Evolutionary conservation across 2,888 invertebrate genomes (phyloP), one percentile per base, ranked within the genome.

Genomic region (Odontothrips loti): DNA sequence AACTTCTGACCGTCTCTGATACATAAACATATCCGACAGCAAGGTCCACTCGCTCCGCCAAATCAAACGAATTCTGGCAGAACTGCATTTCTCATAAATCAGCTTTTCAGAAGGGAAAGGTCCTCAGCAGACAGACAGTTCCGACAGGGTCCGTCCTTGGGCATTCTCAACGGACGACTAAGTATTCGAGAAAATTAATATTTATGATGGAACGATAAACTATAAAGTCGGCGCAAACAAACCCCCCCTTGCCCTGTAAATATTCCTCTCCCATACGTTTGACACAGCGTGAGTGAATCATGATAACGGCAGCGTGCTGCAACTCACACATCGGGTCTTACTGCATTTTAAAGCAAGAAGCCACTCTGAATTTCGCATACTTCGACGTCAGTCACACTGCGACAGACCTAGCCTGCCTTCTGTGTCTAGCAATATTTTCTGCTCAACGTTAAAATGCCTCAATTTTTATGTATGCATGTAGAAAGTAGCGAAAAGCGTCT

Each of bases 61-160:
- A 58, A 58, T 58, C 58, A 58, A 58, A 58, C 58, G 58, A 58
- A 15, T 58, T 58, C 58, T 58, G 58, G 58, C 58, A 58, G 58
- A 58, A 58, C 58, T 58, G 58, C 58, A 58, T 58, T 58, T 58
- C 58, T 20, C 58, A 58, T 58, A 58, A 58, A 58, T 58, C 58
- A 58, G 58, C 20, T 20, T 17, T 17, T 6, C 17, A 20, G n/a
- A 58, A 17, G 58, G 58, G 58, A 15, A 11, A 15, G 11, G 15
- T 17, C 34, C 34, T 43, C 34, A 43, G 34, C 34, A 6, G 34
- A 43, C 34, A 6, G 34, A 43, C 34, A 43, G 34, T 43, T 2
- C 34, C 34, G 34, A 43, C 34, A 43, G 34, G 34, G 34, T 6
- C 34, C 34, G 3, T 2, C 34, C 34, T 43, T 6, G 34, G 34